These are phyloP conservation scores for Cryptocheilus praepositus DNA, from an alignment of 2,888 invertebrate genomes.

Conservation along the genomic window DNA sequence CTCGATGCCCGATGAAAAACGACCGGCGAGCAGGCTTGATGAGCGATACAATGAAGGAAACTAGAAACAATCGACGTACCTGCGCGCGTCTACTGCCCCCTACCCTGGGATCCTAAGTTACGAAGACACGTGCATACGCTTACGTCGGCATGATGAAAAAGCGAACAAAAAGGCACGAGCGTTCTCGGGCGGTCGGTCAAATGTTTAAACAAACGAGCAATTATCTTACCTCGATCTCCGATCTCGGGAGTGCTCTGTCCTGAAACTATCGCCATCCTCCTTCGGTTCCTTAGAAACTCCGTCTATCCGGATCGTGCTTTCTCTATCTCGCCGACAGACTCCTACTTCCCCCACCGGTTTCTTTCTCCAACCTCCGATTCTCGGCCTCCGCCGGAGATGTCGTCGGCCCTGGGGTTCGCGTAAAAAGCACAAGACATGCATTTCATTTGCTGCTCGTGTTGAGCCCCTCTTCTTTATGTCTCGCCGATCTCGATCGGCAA, in stretches of 20 bases:
- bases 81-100: not conserved
- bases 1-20: too few species aligned
- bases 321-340: conserved; percentile 22
- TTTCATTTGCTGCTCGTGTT: conserved; percentile 68
- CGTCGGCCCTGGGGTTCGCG: conserved; percentile 49
- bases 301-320: not conserved
- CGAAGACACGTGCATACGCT: not conserved
- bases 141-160: conserved; percentile 36
- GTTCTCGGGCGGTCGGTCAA: conserved; percentile 61
- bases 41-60: not conserved
- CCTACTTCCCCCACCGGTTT: conserved; percentile 14
- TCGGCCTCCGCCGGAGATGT: conserved; percentile 46
- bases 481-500: conserved; percentile 41
- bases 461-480: conserved; percentile 62
- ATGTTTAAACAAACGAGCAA: conserved; percentile 74
- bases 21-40: not conserved
- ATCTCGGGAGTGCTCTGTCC: conserved; percentile 56
- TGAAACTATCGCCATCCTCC: conserved; percentile 29
- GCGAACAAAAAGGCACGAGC: conserved; percentile 49
- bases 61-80: not conserved
- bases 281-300: not conserved
- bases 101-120: not conserved
- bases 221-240: conserved; percentile 73
- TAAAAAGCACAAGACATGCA: conserved; percentile 68
- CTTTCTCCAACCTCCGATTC: conserved; percentile 1